A percentile compares a stretch with the other conserved stretches of the same genome.
phyloP scores from a whole-genome alignment of 2,113 vertebrate genomes.

The Donacobius atricapilla region DNA sequence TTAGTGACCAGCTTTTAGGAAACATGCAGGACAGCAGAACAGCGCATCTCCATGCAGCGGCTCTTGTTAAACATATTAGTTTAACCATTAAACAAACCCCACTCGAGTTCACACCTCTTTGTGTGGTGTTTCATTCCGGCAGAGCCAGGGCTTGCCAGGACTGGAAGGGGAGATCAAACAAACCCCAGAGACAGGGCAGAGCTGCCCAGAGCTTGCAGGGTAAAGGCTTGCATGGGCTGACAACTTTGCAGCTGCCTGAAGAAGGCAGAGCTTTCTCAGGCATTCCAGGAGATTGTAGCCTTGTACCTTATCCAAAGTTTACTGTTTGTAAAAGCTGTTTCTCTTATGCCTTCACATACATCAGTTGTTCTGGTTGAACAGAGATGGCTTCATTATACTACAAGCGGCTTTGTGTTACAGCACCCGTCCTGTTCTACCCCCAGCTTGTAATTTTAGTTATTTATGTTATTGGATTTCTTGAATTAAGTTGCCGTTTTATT shows the following conservation, averaged over 20 bases:
- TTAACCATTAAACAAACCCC: background rate
- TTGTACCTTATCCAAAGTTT: background rate
- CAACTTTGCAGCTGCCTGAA: background rate
- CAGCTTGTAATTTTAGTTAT: background rate
- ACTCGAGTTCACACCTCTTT: background rate
- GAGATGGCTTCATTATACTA: background rate
- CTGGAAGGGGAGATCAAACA: conserved; percentile 47
- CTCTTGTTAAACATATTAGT: background rate
- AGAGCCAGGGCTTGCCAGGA: conserved; percentile 1
- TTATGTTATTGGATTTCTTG: background rate
- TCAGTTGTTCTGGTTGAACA: background rate
- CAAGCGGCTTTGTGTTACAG: background rate
- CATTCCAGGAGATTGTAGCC: background rate
- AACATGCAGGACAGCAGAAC: background rate
- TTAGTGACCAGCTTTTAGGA: background rate
- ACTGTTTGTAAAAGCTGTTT: background rate
- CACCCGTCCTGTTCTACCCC: background rate
- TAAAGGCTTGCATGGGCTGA: background rate
- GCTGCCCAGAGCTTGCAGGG: background rate
- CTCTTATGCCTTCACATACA: background rate
- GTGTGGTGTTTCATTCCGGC: background rate
- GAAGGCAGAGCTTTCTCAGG: background rate
- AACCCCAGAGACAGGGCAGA: background rate
- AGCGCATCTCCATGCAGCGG: background rate
- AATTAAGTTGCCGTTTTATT: background rate